Conservation (phyloP, 2,797 vertebrate species). For the Centropyge bicolor region DNA sequence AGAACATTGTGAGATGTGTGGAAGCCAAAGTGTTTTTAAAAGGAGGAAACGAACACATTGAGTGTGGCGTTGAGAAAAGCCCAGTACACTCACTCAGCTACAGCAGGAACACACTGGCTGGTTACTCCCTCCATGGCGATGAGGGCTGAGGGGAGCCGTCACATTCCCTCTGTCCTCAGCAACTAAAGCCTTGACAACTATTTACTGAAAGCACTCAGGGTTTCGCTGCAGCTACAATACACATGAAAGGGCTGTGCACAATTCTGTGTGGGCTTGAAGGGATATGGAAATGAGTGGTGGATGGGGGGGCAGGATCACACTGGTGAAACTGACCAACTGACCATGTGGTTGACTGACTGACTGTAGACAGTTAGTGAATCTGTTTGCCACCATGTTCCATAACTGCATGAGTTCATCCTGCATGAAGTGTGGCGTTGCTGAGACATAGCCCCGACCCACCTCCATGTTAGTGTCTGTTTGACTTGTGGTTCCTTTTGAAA, state of each 20-base stretch:
- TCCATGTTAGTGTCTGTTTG: not conserved
- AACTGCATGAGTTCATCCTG: not conserved
- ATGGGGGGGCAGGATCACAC: not conserved
- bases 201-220: constrained; percentile 35
- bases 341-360: not conserved
- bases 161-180: constrained; percentile 71
- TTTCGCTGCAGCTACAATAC: constrained; percentile 20
- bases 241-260: not conserved
- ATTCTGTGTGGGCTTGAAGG: constrained; percentile 9
- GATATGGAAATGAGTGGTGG: not conserved
- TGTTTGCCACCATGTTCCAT: not conserved
- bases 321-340: not conserved
- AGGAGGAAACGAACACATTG: constrained; percentile 26
- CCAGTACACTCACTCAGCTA: not conserved
- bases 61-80: constrained; percentile 29
- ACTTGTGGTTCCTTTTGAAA: not conserved
- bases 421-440: too few relatives aligned
- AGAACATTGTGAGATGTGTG: constrained; percentile 19
- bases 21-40: constrained; percentile 10
- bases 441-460: too few relatives aligned
- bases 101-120: constrained; percentile 13
- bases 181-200: constrained; percentile 70
- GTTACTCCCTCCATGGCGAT: constrained; percentile 21
- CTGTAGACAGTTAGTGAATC: not conserved
- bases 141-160: constrained; percentile 9